phyloP scores from a whole-genome alignment of 2,113 vertebrate genomes.

The Anoura caudifer region DNA sequence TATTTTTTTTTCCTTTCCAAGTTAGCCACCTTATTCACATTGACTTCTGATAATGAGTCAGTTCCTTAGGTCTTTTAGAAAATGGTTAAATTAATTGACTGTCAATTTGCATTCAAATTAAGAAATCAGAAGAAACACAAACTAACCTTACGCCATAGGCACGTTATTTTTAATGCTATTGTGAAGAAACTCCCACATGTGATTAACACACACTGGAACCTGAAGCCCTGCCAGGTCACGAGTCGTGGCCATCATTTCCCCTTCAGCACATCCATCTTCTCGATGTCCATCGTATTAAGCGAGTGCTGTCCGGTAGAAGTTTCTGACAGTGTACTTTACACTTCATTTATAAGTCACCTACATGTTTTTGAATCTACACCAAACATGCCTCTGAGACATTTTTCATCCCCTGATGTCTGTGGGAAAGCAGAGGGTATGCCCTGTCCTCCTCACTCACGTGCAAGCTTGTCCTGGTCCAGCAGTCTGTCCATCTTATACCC shows the following conservation, averaged over 20 bases:
- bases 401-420: background rate
- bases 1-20: fast-evolving
- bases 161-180: background rate
- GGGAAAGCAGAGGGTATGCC: background rate
- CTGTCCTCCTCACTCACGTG: background rate
- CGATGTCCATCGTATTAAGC: background rate
- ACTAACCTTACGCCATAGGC: background rate
- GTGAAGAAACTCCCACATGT: background rate
- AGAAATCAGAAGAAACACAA: background rate
- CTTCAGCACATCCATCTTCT: background rate
- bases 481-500: background rate
- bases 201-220: background rate
- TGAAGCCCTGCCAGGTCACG: background rate
- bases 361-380: background rate
- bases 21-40: background rate
- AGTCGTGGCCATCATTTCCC: background rate
- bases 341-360: background rate
- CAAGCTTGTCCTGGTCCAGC: background rate
- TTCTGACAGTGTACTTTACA: background rate
- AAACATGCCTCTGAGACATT: background rate
- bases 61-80: background rate
- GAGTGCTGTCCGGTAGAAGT: background rate
- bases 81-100: background rate
- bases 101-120: background rate
- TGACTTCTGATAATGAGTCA: background rate